Evolutionary conservation across 2,797 vertebrate species (phyloP), one percentile per base, ranked within the genome.

Genomic region (Gallinago nigripennis): DNA sequence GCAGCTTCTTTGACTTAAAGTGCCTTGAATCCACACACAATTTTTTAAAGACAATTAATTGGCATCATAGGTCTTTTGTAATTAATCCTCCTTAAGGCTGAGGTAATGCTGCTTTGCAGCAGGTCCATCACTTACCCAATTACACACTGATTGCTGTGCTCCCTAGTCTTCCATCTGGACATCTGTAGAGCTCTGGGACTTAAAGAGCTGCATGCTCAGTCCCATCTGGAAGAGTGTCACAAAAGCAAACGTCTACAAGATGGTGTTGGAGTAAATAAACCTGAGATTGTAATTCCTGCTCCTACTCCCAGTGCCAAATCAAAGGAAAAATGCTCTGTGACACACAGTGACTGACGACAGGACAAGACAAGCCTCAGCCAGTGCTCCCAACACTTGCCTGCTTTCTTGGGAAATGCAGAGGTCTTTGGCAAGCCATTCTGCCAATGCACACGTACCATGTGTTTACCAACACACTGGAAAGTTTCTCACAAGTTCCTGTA

Each of bases 71-170:
- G 81, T 92, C 93, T 95, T 75, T 68, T 69, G 93, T 91, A 95
- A 97, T 96, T 96, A 96, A 95, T 96, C 83, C 93, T 95, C 83
- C 86, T 96, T 91, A 94, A 92, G 86, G 79, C 61, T 96, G 93
- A 96, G 94, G 95, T 96, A 96, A 93, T 92, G 73, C 88, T 87
- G 75, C 72, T 95, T 95, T 97, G 88, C 90, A 95, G 92, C 88
- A 96, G 91, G 94, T 95, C 93, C 95, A 61, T 94, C 96, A 87
- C 92, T 94, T 94, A 94, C 56, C 88, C 95, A 96, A 94, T 97
- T 95, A 95, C 94, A 87, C 75, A 50, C 75, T 94, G 95, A 92
- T 91, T 96, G 81, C 87, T 86, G 70, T 5, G 8, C 83, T 88
- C 88, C 89, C 75, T 84, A 82, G 60, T 94, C 94, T 80, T 94